Base-by-base conservation (phyloP, 2,888 invertebrate genomes). In the Euzetes globulus region DNA sequence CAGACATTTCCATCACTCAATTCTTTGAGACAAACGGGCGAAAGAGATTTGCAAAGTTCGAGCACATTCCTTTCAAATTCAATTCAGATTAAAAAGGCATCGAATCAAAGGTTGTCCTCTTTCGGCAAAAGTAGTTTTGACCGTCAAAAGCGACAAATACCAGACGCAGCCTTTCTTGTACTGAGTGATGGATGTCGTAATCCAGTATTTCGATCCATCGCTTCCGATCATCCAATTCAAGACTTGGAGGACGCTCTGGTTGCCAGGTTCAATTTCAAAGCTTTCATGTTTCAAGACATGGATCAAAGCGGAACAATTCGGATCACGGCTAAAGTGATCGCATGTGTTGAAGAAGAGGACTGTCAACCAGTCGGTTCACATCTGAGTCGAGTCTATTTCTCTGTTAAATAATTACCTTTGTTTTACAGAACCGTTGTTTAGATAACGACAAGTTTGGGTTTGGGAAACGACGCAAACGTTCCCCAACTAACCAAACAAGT, bases 221-320 rank as follows among this genome's bases (percentile, higher is more conserved):
- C 81, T 11, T 79, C 79, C 0, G 71, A 77, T 15, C 81, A 81
- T 72, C 81, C 81, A 0, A 77, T 78, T 58, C 76, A 79, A 15
- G 80, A 80, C 63, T 74, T 78, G 6, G 68, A 77, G 7, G 80
- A 80, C 52, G 77, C 77, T 13, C 76, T 81, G 37, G 76, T 79
- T 41, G 79, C 80, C 72, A 79, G 77, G 63, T 81, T 81, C 78
- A 78, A 79, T 52, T 81, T 81, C 77, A 77, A 80, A 17, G 80
- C 80, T 15, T 81, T 81, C 75, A 80, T 81, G 80, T 81, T 81
- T 76, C 80, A 81, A 77, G 80, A 80, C 33, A 81, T 81, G 81
- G 76, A 76, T 55, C 78, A 79, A 25, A 81, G 80, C 5, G 81
- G 80, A 58, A 74, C 78, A 2, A 77, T 81, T 13, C 76, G 80